Percentiles rank a stretch among this genome's conserved stretches.
phyloP scores from a whole-genome alignment of 2,113 vertebrate genomes.

The Bubo bubo region DNA sequence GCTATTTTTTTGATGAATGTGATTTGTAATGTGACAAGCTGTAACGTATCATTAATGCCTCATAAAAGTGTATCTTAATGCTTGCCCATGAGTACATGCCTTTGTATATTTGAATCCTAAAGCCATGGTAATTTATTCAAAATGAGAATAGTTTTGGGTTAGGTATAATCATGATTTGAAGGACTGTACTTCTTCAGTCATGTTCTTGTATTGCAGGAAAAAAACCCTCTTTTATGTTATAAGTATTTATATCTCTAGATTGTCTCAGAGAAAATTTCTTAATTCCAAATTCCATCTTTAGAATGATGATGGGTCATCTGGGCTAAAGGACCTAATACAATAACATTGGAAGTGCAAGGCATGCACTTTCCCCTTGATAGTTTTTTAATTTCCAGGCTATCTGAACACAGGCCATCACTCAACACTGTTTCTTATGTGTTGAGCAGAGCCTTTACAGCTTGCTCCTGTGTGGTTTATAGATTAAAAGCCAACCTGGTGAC shows the following conservation, averaged over 20 bases:
- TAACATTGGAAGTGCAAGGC: not conserved
- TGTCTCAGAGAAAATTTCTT: not conserved
- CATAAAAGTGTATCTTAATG: not conserved
- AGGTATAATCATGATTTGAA: not conserved
- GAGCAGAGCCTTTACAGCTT: not conserved
- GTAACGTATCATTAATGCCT: not conserved
- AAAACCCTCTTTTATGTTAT: not conserved
- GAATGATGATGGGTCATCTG: not conserved
- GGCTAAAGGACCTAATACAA: not conserved
- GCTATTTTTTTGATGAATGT: rapidly evolving
- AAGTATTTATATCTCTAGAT: not conserved
- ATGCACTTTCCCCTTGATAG: not conserved
- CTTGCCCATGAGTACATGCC: not conserved
- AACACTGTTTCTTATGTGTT: not conserved
- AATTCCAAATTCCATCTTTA: not conserved
- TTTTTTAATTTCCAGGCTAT: not conserved
- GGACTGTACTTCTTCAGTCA: not conserved
- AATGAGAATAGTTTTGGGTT: not conserved
- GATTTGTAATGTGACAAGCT: not conserved
- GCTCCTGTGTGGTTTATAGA: not conserved
- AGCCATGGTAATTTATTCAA: not conserved
- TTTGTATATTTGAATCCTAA: not conserved
- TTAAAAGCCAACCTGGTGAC: not conserved
- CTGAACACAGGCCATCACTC: not conserved
- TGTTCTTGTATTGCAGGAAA: not conserved